Evolutionary conservation across 2,797 vertebrate species (phyloP), one percentile per base, ranked within the genome.

Genomic region (Thunnus albacares): DNA sequence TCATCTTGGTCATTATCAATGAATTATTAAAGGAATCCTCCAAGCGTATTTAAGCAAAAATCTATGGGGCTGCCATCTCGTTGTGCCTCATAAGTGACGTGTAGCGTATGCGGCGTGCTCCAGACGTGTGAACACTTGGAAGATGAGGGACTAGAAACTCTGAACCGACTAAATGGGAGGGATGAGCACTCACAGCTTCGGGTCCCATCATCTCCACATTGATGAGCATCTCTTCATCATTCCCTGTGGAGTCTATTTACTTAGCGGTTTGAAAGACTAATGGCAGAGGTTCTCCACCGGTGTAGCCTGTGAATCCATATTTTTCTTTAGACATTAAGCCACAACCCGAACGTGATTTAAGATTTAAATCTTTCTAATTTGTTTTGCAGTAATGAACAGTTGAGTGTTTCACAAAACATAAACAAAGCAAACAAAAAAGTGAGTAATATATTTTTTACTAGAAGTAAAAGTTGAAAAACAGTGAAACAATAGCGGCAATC

Each of bases 1-100:
- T 95, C 91, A 96, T 95, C 87, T 84, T 92, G 93, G 93, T 96
- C 95, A 96, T 96, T 96, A 96, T 95, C 93, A 93, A 96, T 96
- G 92, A 95, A 96, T 96, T 96, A 96, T 96, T 96, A 95, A 96
- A 94, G 93, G 79, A 94, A 91, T 94, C 93, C 91, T 92, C 92
- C 91, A 93, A 94, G 93, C 92, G 92, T 94, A 93, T 95, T 94
- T 95, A 95, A 96, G 91, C 89, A 95, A 92, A 95, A 96, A 96
- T 96, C 94, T 94, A 96, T 95, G 93, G 89, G 85, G 92, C 92
- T 93, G 93, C 92, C 92, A 93, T 93, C 92, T 93, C 90, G 89
- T 92, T 89, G 88, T 79, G 88, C 87, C 91, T 93, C 89, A 93
- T 94, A 94, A 94, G 91, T 93, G 94, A 94, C 89, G 89, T 82